These are phyloP conservation scores for Diaperis boleti DNA, from an alignment of 2,888 invertebrate genomes.

Conservation along the genomic window DNA sequence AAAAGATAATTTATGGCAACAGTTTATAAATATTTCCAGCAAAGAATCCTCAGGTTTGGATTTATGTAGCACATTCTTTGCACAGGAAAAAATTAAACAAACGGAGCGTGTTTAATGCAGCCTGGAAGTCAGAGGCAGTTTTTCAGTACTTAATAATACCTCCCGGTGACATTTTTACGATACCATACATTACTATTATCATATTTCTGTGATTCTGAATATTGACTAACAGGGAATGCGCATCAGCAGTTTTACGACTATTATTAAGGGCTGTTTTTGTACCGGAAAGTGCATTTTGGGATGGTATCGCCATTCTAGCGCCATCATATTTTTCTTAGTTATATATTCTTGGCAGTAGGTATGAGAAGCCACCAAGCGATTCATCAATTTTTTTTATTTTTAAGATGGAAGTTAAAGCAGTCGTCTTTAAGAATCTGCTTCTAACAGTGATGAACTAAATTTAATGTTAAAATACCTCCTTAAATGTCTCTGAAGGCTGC, in stretches of 20 bases:
- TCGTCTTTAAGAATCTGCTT: no score
- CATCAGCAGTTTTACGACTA: conserved; percentile 39
- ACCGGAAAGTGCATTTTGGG: not conserved
- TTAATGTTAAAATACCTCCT: no score
- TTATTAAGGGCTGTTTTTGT: not conserved
- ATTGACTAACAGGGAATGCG: conserved; percentile 51
- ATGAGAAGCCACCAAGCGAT: no score
- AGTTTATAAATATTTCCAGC: conserved; percentile 30
- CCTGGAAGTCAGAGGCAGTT: conserved; percentile 46
- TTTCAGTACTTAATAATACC: conserved; percentile 47
- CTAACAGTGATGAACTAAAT: no score
- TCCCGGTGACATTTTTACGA: conserved; percentile 54
- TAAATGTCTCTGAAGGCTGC: no score
- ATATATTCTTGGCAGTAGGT: no score
- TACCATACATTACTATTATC: conserved; percentile 56
- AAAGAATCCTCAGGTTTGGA: conserved; percentile 18
- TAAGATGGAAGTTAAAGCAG: no score
- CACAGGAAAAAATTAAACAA: conserved; percentile 47
- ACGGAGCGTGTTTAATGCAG: conserved; percentile 48
- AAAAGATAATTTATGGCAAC: conserved; percentile 21
- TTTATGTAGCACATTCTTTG: conserved; percentile 22
- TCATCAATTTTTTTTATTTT: no score
- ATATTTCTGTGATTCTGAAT: conserved; percentile 56
- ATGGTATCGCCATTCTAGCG: no score
- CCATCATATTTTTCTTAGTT: no score